Base-by-base conservation (phyloP, 1,140 invertebrate species). In the Heliconius hermathena region DNA sequence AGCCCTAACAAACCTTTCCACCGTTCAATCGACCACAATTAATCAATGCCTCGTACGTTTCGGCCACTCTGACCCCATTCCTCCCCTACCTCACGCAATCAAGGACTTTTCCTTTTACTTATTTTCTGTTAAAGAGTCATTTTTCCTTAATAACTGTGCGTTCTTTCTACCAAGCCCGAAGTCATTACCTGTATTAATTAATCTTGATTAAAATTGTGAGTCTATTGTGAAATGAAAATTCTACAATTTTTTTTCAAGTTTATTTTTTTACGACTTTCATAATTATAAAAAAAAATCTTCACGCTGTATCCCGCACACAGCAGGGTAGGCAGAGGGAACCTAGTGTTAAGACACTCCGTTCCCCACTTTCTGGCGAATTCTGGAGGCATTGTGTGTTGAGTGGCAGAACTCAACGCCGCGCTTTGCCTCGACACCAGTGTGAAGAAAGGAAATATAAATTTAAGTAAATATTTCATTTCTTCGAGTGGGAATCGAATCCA, bases 51-150 rank as follows among this genome's bases (percentile, higher is more conserved):
- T 57, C 41, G 72, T 74, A 54, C 71, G 52, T 73, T 74, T 78
- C 33, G 72, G 33, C 76, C 71, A 75, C 18, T 60, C 26, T 73
- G 71, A 73, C 76, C 76, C 41, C 29, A 75, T 73, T 78, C 71
- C 52, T 78, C 77, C 71, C 54, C 38, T n/a, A 73, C 77, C 54
- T 78, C 77, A 78, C 77, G 77, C 52, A 78, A 74, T 74, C 72
- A 38, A 78, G 75, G 75, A 36, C 33, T 76, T 76, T 76, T 76
- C 75, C 66, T 76, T 76, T 73, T 38, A 60, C 54, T 77, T 77
- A 77, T 77, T 77, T 33, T 77, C 49, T 60, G 71, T 73, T 72
- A 80, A 66, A 75, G 22, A 71, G 20, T 73, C 52, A 60, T 54
- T 80, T 80, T 80, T 73, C 52, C 77, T 73, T 74, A 60, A n/a